These are phyloP conservation scores for Cyanoderma ruficeps DNA, from an alignment of 2,113 vertebrate genomes.

Conservation along the genomic window DNA sequence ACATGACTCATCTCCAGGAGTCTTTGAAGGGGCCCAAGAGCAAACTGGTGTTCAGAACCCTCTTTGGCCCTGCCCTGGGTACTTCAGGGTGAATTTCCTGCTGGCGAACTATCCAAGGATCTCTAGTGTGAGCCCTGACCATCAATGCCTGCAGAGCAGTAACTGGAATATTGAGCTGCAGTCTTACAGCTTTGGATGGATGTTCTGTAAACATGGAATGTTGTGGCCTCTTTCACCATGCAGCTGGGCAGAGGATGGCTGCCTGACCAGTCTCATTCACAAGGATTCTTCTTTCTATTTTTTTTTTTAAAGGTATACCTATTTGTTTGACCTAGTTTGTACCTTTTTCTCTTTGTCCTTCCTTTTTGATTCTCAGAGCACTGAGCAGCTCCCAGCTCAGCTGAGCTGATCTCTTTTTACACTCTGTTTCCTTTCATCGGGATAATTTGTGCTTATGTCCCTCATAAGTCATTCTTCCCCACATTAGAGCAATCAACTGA, in stretches of 20 bases:
- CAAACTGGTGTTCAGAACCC: background rate
- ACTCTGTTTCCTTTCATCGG: background rate
- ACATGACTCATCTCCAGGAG: background rate
- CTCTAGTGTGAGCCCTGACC: background rate
- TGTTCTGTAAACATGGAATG: background rate
- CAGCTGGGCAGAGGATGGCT: background rate
- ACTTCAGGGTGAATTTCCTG: background rate
- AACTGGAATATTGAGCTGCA: background rate
- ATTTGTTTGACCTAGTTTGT: background rate
- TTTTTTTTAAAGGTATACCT: background rate
- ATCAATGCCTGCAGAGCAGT: background rate
- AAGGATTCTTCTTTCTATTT: background rate
- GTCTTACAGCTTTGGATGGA: background rate
- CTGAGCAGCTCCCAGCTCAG: background rate
- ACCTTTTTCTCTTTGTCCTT: background rate
- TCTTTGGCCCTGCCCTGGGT: background rate
- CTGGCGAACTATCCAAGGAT: background rate
- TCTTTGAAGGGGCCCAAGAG: background rate
- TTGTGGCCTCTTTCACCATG: background rate
- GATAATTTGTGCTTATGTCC: background rate
- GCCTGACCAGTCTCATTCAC: background rate
- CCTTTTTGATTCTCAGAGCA: background rate
- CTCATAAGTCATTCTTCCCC: background rate
- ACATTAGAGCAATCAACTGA: background rate
- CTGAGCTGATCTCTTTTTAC: background rate